Evolutionary conservation across 2,797 vertebrate genomes (phyloP).

Genomic region (Eremophila alpestris): DNA sequence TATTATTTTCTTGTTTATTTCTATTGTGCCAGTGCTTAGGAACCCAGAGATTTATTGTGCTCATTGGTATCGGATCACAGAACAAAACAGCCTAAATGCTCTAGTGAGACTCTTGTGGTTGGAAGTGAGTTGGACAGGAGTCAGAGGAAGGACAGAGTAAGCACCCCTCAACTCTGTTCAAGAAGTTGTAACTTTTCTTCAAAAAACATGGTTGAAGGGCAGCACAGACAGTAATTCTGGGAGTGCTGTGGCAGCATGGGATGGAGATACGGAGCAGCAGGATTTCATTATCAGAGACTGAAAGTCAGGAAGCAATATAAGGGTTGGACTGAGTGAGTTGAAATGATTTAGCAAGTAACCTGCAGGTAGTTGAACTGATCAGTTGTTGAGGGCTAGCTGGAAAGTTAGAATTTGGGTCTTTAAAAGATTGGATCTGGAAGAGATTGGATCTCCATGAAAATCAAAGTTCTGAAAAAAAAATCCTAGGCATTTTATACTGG

Average conservation of each 20-base stretch:
- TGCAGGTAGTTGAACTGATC: not conserved
- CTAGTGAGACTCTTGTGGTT: not conserved
- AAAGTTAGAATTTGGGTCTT: not conserved
- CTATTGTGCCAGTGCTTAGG: not conserved
- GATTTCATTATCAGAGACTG: not conserved
- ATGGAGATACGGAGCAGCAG: not conserved
- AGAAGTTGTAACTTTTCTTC: not conserved
- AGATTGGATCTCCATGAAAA: not conserved
- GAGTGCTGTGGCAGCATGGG: fast-evolving
- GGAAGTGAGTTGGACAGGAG: not conserved
- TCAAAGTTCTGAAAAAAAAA: not conserved
- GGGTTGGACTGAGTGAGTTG: not conserved
- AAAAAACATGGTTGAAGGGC: not conserved
- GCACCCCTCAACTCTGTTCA: not conserved
- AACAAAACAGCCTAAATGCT: not conserved
- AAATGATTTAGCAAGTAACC: not conserved
- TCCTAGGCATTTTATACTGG: not conserved
- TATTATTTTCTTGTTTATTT: not conserved
- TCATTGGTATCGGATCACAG: not conserved
- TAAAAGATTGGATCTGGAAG: not conserved
- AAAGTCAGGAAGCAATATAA: not conserved
- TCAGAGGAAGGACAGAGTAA: not conserved
- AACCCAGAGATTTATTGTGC: not conserved
- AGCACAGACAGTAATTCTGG: not conserved
- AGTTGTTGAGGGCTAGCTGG: not conserved